Conservation (phyloP, 1,140 invertebrate species). For the Drosophila seguyi region DNA sequence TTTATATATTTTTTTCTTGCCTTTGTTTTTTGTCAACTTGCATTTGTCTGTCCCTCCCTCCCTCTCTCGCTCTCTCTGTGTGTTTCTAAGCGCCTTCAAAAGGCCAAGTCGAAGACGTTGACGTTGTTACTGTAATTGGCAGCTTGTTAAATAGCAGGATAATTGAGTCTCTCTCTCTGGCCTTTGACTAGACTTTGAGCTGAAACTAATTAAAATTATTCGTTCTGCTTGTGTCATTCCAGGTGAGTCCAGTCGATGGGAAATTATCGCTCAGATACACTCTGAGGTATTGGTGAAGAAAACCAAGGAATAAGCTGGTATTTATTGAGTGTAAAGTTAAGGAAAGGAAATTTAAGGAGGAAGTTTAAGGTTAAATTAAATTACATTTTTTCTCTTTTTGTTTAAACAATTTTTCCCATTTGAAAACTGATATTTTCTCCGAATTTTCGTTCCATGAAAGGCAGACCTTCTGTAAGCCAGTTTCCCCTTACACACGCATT, state of each 20-base stretch:
- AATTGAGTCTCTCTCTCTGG: constrained; percentile 21
- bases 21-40: constrained; percentile 12
- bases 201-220: constrained; percentile 45
- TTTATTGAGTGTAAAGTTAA: background rate
- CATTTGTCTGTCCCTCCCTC: constrained; percentile 25
- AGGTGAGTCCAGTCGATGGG: constrained; percentile 43
- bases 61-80: background rate
- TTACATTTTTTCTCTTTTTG: background rate
- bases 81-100: constrained; percentile 29
- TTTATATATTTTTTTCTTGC: background rate
- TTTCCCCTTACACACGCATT: constrained; percentile 35
- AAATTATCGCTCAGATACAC: background rate
- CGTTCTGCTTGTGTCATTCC: constrained; percentile 38
- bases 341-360: too few species aligned
- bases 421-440: constrained; percentile 58
- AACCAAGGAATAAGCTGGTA: constrained; percentile 2
- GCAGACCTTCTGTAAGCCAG: constrained; percentile 21
- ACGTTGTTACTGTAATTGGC: constrained; percentile 22
- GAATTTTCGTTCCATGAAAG: constrained; percentile 14
- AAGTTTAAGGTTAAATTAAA: too few species aligned
- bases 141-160: constrained; percentile 24
- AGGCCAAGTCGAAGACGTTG: constrained; percentile 14
- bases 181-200: constrained; percentile 12
- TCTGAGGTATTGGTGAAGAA: background rate
- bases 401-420: constrained; percentile 60